A percentile compares a stretch with the other conserved stretches of the same genome.
Evolutionary conservation across 2,888 invertebrate species (phyloP).

Genomic region (Tromatobia lineatoria): DNA sequence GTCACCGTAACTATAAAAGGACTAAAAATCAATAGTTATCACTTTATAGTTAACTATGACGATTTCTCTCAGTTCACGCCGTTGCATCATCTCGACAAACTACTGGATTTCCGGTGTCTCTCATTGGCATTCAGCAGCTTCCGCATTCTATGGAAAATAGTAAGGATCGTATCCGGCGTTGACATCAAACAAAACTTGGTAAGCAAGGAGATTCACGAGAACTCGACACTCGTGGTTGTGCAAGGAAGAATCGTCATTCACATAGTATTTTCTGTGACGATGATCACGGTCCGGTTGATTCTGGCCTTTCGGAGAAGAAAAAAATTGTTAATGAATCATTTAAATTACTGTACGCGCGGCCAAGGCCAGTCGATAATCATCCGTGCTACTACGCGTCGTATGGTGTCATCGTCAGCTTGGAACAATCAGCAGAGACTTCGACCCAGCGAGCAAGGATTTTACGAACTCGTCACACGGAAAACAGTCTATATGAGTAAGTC

Average conservation of each 20-base stretch:
- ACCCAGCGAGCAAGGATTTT: background rate
- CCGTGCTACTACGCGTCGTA: background rate
- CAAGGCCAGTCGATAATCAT: constrained; percentile 21
- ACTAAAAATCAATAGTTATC: too few species aligned
- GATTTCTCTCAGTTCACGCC: background rate
- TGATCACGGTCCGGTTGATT: constrained; percentile 5
- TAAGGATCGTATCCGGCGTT: background rate
- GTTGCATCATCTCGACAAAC: background rate
- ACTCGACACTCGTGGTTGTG: background rate
- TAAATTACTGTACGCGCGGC: constrained; percentile 2
- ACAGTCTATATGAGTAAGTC: background rate
- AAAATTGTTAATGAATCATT: constrained; percentile 32
- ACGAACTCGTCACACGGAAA: background rate
- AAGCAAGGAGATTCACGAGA: background rate
- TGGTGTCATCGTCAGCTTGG: constrained; percentile 22
- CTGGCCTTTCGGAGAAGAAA: constrained; percentile 13
- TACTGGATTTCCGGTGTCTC: background rate
- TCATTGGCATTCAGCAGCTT: background rate
- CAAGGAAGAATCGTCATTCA: background rate
- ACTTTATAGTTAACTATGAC: too few species aligned
- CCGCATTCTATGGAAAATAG: background rate
- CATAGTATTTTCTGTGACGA: background rate
- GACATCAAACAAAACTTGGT: background rate
- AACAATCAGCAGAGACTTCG: background rate
- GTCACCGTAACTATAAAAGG: too few species aligned